A percentile compares a stretch with the other conserved stretches of the same genome.
Evolutionary conservation across 2,888 invertebrate species (phyloP).

Genomic region (Archaeoteleia sp.): DNA sequence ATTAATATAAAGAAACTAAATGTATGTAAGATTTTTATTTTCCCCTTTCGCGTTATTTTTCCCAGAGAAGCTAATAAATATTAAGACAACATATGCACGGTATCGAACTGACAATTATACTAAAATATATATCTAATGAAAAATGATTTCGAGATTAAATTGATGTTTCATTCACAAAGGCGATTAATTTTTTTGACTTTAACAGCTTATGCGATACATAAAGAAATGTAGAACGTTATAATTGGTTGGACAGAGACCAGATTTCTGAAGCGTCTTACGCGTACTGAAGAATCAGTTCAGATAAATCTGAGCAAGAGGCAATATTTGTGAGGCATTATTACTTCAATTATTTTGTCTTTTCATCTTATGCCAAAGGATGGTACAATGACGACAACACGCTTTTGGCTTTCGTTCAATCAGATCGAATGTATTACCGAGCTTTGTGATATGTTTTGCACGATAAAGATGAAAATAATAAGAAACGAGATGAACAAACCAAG

Average conservation of each 20-base stretch:
- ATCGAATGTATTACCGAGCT: conserved; percentile 22
- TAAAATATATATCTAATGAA: no score
- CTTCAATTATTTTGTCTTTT: conserved; percentile 27
- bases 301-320: conserved; percentile 18
- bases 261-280: conserved; percentile 12
- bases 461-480: background rate
- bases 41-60: no score
- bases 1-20: no score
- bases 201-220: background rate
- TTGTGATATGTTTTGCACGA: conserved; percentile 11
- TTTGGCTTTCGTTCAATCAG: conserved; percentile 38
- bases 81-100: no score
- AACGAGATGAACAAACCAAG: no score
- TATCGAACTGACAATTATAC: no score
- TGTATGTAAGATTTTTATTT: no score
- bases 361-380: conserved; percentile 27
- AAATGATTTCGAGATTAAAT: no score
- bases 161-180: background rate
- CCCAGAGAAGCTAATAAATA: no score
- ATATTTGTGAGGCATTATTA: conserved; percentile 24
- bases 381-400: conserved; percentile 33
- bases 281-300: conserved; percentile 4
- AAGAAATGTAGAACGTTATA: conserved; percentile 14
- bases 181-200: background rate
- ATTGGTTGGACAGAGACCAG: conserved; percentile 18